A percentile compares a stretch with the other conserved stretches of the same genome.
Evolutionary conservation across 2,888 invertebrate genomes (phyloP).

Genomic region (Cacoxenus indagator): DNA sequence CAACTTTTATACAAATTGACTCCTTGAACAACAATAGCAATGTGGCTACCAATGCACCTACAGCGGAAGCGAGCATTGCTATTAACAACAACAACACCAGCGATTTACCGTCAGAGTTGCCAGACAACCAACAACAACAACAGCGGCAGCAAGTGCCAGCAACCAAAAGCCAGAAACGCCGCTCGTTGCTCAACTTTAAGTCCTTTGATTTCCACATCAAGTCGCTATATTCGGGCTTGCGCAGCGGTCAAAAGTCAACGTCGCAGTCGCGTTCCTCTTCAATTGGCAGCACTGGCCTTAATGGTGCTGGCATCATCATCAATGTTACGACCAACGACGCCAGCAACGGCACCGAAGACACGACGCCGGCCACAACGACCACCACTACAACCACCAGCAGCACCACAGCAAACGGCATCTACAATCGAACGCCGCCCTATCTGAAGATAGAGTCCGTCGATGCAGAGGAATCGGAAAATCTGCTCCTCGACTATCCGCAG

Average conservation of each 20-base stretch:
- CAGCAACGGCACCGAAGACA: background rate
- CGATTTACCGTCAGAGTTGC: background rate
- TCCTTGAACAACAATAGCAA: constrained; percentile 31
- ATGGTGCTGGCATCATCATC: constrained; percentile 32
- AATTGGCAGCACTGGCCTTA: constrained; percentile 8
- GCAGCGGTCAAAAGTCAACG: constrained; percentile 41
- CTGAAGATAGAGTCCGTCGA: constrained; percentile 67
- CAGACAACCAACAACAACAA: constrained; percentile 17
- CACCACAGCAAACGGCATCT: constrained; percentile 4
- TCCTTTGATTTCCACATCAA: constrained; percentile 70
- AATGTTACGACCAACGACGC: constrained; percentile 26
- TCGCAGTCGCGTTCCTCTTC: constrained; percentile 46
- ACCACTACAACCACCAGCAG: background rate
- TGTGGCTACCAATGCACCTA: constrained; percentile 13
- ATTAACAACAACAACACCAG: constrained; percentile 12
- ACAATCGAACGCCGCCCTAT: constrained; percentile 64
- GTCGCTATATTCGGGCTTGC: constrained; percentile 67
- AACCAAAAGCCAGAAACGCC: constrained; percentile 38
- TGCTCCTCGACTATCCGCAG: constrained; percentile 64
- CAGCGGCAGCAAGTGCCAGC: constrained; percentile 8
- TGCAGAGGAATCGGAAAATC: constrained; percentile 59
- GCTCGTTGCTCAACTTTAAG: constrained; percentile 68
- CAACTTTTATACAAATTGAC: constrained; percentile 22
- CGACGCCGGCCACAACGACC: constrained; percentile 15
- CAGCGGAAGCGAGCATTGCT: constrained; percentile 28